Percentiles rank a stretch among this genome's conserved stretches.
These are phyloP conservation scores for Paradisaea rubra DNA, from an alignment of 2,113 vertebrate species.

Conservation along the genomic window DNA sequence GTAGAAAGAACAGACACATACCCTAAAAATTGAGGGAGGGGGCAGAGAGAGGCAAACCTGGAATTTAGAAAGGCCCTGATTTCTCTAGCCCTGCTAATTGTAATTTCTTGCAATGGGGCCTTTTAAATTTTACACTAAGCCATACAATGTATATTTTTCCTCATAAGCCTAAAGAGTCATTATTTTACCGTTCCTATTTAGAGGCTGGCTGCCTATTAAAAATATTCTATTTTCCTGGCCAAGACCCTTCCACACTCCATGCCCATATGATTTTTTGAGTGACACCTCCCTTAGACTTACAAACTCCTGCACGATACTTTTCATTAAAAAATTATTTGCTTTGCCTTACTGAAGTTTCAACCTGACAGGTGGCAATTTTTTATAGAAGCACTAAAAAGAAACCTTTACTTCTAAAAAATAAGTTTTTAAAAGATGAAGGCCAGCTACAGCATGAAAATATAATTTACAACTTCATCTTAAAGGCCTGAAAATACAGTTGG, in stretches of 20 bases:
- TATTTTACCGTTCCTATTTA: neutral
- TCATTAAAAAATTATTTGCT: constrained; percentile 62
- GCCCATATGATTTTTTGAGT: constrained; percentile 29
- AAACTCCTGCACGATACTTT: constrained; percentile 21
- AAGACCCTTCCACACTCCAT: constrained; percentile 21
- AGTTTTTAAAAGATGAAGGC: constrained; percentile 57
- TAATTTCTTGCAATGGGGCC: neutral
- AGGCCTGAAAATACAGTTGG: constrained; percentile 45
- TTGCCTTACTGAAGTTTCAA: constrained; percentile 56
- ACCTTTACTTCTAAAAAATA: constrained; percentile 50
- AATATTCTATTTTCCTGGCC: neutral
- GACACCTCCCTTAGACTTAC: constrained; percentile 57
- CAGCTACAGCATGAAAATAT: constrained; percentile 50
- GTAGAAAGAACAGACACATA: neutral
- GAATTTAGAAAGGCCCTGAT: neutral
- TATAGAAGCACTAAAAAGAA: constrained; percentile 54
- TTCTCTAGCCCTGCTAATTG: neutral
- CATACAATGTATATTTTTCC: neutral
- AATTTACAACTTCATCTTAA: constrained; percentile 64
- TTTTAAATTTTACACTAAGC: constrained; percentile 19
- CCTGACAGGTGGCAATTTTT: constrained; percentile 61
- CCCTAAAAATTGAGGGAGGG: neutral
- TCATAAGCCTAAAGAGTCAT: constrained; percentile 17
- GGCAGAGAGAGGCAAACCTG: neutral
- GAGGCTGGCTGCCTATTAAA: constrained; percentile 22